phyloP scores from a whole-genome alignment of 2,888 invertebrate species.

The Drosophila yooni region DNA sequence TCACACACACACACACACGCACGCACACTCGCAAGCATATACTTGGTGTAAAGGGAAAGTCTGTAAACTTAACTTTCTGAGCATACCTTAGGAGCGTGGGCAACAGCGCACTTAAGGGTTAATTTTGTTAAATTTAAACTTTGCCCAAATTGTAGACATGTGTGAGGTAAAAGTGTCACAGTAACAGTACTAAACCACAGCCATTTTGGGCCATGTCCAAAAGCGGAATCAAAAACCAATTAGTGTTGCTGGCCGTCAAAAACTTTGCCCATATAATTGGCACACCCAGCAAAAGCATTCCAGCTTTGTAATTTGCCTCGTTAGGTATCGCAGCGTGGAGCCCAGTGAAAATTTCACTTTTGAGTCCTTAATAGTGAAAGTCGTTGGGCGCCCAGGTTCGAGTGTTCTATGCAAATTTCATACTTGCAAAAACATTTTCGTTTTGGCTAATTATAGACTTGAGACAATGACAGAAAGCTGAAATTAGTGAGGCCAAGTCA shows the following conservation, averaged over 20 bases:
- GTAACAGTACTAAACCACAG: slow-evolving; percentile 18
- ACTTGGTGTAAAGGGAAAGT: slow-evolving; percentile 4
- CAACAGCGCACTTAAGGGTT: slow-evolving; percentile 68
- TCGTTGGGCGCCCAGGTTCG: slow-evolving; percentile 12
- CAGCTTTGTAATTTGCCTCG: slow-evolving; percentile 50
- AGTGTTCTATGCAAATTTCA: slow-evolving; percentile 51
- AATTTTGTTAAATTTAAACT: slow-evolving; percentile 69
- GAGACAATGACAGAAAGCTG: slow-evolving; percentile 31
- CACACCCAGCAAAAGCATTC: slow-evolving; percentile 19
- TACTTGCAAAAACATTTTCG: slow-evolving; percentile 62
- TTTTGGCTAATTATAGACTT: slow-evolving; percentile 60
- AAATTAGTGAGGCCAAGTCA: slow-evolving; percentile 31
- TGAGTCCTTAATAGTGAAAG: slow-evolving; percentile 15
- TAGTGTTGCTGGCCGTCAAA: slow-evolving; percentile 50
- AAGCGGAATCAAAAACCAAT: slow-evolving; percentile 74
- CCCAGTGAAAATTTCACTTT: slow-evolving; percentile 41
- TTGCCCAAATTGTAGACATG: slow-evolving; percentile 49
- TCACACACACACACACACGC: slow-evolving; percentile 3
- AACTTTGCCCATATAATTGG: slow-evolving; percentile 63
- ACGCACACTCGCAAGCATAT: neutral
- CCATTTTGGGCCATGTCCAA: slow-evolving; percentile 31
- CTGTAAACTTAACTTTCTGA: slow-evolving; percentile 47
- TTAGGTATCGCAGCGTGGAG: slow-evolving; percentile 46
- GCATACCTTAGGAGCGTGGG: slow-evolving; percentile 43
- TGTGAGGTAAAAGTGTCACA: slow-evolving; percentile 8